phyloP scores from a whole-genome alignment of 2,113 vertebrate species.

The Psilopsiagon aymara region DNA sequence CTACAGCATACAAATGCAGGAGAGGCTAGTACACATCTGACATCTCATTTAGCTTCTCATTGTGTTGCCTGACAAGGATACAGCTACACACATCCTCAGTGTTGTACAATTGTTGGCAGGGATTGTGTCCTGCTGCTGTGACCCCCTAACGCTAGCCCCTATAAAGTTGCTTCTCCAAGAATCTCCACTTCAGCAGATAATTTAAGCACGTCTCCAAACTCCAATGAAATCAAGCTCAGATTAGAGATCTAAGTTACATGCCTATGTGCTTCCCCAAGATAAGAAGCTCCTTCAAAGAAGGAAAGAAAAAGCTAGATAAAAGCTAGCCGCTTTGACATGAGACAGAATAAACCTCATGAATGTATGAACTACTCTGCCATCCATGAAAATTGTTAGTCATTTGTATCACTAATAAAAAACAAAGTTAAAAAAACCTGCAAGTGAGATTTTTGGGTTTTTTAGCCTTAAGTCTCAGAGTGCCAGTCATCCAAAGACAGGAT shows the following conservation, averaged over 20 bases:
- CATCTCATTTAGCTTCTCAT: not conserved
- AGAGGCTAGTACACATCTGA: not conserved
- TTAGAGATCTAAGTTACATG: not conserved
- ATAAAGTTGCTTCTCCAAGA: not conserved
- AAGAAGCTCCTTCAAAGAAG: not conserved
- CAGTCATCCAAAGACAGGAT: not conserved
- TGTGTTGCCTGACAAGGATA: not conserved
- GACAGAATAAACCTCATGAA: not conserved
- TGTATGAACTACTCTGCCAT: not conserved
- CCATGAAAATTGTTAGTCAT: not conserved
- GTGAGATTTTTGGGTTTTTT: not conserved
- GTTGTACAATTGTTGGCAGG: not conserved
- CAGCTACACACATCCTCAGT: not conserved
- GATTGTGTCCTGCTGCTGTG: not conserved
- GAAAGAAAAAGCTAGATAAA: not conserved
- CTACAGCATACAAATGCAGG: not conserved
- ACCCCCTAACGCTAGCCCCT: not conserved
- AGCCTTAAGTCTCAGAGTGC: not conserved
- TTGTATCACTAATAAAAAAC: not conserved
- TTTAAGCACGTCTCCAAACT: not conserved
- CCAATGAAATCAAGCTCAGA: not conserved
- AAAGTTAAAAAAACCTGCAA: fast-evolving
- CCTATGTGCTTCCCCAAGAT: not conserved
- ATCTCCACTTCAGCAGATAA: not conserved
- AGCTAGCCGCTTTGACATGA: not conserved